Conservation (phyloP, 2,888 invertebrate species). For the Meteorus colon region DNA sequence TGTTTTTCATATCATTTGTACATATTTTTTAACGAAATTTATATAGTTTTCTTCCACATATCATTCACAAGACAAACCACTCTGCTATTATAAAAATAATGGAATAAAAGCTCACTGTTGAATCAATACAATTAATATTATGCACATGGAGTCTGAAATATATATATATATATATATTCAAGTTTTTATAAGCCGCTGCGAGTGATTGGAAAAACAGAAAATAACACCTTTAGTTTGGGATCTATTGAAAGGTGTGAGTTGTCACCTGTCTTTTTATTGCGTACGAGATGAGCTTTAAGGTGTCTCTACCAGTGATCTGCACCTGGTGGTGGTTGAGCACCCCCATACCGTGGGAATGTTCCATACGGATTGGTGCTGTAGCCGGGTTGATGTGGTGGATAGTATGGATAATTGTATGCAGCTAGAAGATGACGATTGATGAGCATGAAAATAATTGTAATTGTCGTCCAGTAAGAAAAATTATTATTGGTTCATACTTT, state of each 20-base stretch:
- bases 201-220: background rate
- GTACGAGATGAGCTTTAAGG: too few species aligned
- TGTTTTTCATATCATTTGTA: background rate
- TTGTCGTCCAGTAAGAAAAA: background rate
- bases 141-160: background rate
- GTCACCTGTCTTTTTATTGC: too few species aligned
- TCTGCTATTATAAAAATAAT: background rate
- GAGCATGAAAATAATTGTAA: background rate
- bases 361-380: conserved; percentile 54
- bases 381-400: conserved; percentile 59
- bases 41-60: background rate
- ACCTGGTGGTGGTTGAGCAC: conserved; percentile 56
- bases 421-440: conserved; percentile 44
- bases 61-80: background rate
- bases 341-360: conserved; percentile 65
- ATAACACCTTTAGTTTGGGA: background rate
- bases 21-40: background rate
- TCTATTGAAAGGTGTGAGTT: background rate
- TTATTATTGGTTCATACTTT: conserved; percentile 54
- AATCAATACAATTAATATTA: background rate
- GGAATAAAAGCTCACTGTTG: background rate
- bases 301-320: conserved; percentile 59
- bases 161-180: background rate
- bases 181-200: background rate
- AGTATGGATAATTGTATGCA: conserved; percentile 61